Evolutionary conservation across 2,888 invertebrate genomes (phyloP).

Genomic region (Clistopyga incitator): DNA sequence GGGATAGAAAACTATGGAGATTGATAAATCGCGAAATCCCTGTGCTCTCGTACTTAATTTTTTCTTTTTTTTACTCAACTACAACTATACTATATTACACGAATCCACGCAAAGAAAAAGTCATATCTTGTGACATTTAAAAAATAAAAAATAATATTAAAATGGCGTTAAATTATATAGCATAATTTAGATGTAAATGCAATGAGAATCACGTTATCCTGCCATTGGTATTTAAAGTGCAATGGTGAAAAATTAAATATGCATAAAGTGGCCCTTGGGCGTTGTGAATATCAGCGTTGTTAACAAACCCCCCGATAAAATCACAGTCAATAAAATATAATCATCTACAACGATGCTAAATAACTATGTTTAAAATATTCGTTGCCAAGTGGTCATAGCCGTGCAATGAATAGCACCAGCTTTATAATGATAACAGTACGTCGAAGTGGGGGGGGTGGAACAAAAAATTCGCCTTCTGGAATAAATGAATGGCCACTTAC

Average conservation of each 20-base stretch:
- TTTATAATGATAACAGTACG: neutral
- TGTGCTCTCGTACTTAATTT: slow-evolving; percentile 1
- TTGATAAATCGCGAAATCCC: slow-evolving; percentile 61
- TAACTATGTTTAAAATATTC: neutral
- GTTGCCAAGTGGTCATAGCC: neutral
- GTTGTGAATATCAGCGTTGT: too few relatives aligned
- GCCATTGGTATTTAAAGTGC: too few relatives aligned
- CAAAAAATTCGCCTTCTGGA: slow-evolving; percentile 12
- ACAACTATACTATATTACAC: slow-evolving; percentile 22
- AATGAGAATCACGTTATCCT: neutral
- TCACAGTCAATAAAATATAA: neutral
- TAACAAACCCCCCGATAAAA: too few relatives aligned
- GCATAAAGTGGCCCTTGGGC: too few relatives aligned
- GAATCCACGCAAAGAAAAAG: too few relatives aligned
- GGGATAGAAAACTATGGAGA: slow-evolving; percentile 56
- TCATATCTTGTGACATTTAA: too few relatives aligned
- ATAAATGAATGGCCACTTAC: slow-evolving; percentile 43
- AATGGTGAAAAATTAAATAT: neutral
- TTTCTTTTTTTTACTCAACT: neutral
- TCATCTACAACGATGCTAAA: neutral
- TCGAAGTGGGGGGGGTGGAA: neutral
- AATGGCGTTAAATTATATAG: too few relatives aligned
- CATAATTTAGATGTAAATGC: neutral
- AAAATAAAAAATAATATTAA: too few relatives aligned
- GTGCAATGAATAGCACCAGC: neutral